Evolutionary conservation across 2,797 vertebrate genomes (phyloP).

Genomic region (Anabas testudineus): DNA sequence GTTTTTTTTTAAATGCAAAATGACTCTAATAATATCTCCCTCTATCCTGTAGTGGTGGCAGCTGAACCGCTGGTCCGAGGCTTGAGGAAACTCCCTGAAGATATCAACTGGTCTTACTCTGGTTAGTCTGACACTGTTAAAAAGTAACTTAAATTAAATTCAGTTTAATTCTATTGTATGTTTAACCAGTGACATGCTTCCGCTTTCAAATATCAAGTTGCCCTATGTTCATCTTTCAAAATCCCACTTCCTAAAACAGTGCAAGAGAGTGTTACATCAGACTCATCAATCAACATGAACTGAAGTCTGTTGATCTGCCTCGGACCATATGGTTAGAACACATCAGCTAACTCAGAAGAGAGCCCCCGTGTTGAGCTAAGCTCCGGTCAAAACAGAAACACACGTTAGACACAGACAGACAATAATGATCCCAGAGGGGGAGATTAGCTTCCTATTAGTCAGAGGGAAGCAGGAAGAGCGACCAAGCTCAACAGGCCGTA

Average conservation of each 20-base stretch:
- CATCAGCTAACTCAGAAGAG: constrained; percentile 59
- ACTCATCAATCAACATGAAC: constrained; percentile 22
- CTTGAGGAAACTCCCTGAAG: constrained; percentile 88
- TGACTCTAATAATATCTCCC: constrained; percentile 7
- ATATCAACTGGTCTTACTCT: constrained; percentile 95
- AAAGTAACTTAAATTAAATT: no score
- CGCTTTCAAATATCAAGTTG: no score
- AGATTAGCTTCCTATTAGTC: constrained; percentile 66
- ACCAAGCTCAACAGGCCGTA: constrained; percentile 46
- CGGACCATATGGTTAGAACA: constrained; percentile 66
- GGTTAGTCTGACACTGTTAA: constrained; percentile 80
- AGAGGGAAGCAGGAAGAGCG: constrained; percentile 24
- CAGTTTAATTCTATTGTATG: no score
- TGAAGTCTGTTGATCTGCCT: constrained; percentile 57
- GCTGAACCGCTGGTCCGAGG: constrained; percentile 70
- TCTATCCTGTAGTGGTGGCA: constrained; percentile 60
- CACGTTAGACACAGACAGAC: constrained; percentile 62
- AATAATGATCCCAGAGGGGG: constrained; percentile 50
- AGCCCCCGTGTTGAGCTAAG: constrained; percentile 62
- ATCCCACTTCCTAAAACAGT: no score
- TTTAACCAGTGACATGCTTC: no score
- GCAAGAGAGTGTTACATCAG: background rate
- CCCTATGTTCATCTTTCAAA: no score
- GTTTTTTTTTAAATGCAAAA: constrained; percentile 1
- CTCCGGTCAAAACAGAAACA: constrained; percentile 57